Evolutionary conservation across 2,113 vertebrate species (phyloP), one percentile per base, ranked within the genome.

Genomic region (human (Homo sapiens)): DNA sequence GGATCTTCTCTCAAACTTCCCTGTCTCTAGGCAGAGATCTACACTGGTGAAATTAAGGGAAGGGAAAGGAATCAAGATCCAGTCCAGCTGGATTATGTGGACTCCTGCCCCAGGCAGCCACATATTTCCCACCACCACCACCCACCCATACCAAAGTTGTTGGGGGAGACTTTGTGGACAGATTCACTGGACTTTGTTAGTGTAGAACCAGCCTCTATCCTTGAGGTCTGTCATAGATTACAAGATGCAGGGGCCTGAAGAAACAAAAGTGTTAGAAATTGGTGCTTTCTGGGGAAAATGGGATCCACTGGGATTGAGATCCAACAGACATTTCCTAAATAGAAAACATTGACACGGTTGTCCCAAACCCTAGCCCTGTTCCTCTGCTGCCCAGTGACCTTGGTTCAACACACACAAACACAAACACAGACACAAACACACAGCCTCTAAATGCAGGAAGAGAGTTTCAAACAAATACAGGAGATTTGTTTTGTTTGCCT

Each of bases 101-200:
- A 50, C 8, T 45, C 16, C 18, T 0, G 4, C n/a, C 72, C 92
- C 9, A 27, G 50, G 14, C 3, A 1, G 35, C 8, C 32, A 6
- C 1, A 3, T 0, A 0, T 6, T 30, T 73, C 25, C 59, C 61
- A 13, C 27, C 12, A 20, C 18, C 52, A 55, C 27, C 5, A 43
- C 61, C 40, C 40, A 40, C 40, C 40, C 61, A 64, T 64, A 64
- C 61, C 61, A 30, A 64, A 30, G 61, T 64, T 45, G 16, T 64
- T 32, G 40, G 52, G 52, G 48, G 12, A 64, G 35, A 45, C 50
- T 43, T 20, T 3, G 0, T 8, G 5, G 38, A 27, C 1, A 22
- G 70, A 76, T 22, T 9, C 43, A 2, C 40, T n/a, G 18, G 50
- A n/a, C 8, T 64, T 55, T 40, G 40, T 80, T 30, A 11, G 3